Evolutionary conservation across 2,797 vertebrate genomes (phyloP).

Genomic region (Acrocephalus scirpaceus): DNA sequence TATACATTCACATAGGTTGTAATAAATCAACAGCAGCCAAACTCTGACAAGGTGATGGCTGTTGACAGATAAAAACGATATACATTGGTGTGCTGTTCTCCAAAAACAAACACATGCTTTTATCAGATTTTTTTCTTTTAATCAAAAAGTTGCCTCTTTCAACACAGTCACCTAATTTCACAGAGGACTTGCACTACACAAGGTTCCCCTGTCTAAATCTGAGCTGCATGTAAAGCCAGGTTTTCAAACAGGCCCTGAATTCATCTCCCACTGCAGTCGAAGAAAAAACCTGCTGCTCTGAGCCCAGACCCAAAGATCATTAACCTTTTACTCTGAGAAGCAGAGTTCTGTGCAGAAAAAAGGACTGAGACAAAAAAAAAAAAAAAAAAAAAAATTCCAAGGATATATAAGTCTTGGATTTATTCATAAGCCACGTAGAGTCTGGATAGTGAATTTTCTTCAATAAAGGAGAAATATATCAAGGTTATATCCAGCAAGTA

Average conservation of each 20-base stretch:
- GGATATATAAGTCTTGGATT: not conserved
- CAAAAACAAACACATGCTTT: slow-evolving; percentile 72
- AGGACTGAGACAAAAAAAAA: not conserved
- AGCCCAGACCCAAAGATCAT: not conserved
- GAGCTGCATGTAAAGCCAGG: slow-evolving; percentile 48
- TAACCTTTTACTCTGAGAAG: slow-evolving; percentile 6
- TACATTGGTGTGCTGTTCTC: slow-evolving; percentile 53
- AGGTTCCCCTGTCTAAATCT: slow-evolving; percentile 14
- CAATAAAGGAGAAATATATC: not conserved
- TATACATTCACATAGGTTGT: slow-evolving; percentile 69
- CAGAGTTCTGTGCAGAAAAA: not conserved
- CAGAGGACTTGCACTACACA: slow-evolving; percentile 52
- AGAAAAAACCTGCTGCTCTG: not conserved
- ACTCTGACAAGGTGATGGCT: slow-evolving; percentile 75
- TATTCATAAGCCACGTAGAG: not conserved
- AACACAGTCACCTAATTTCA: slow-evolving; percentile 67
- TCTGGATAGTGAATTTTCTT: not conserved
- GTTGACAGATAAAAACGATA: slow-evolving; percentile 76
- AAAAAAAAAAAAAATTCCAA: not conserved
- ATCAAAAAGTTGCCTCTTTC: slow-evolving; percentile 75
- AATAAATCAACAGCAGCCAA: slow-evolving; percentile 76
- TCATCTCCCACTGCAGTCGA: not conserved
- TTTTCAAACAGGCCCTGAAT: not conserved
- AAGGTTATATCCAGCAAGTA: not conserved
- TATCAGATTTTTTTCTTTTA: slow-evolving; percentile 73